phyloP scores from a whole-genome alignment of 2,888 invertebrate species.

The Miltochrista miniata region DNA sequence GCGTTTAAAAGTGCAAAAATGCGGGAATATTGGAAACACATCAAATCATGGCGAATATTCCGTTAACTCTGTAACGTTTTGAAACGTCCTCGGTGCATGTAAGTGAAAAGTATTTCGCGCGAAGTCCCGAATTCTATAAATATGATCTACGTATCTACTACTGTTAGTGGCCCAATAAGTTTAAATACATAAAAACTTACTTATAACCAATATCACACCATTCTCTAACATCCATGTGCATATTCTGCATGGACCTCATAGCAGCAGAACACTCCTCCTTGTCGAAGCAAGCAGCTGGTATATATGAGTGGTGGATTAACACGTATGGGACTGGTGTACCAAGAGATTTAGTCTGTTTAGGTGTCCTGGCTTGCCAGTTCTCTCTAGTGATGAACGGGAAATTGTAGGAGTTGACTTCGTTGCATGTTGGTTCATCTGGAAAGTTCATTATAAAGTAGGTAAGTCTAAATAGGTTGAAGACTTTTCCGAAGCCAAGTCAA shows the following conservation, averaged over 20 bases:
- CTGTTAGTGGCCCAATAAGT: too few relatives aligned
- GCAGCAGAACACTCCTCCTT: conserved; percentile 79
- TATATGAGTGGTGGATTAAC: conserved; percentile 88
- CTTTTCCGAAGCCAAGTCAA: too few relatives aligned
- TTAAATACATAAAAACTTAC: conserved; percentile 44
- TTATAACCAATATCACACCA: conserved; percentile 88
- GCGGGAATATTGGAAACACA: too few relatives aligned
- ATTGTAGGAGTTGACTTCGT: conserved; percentile 57
- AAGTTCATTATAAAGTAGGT: not conserved
- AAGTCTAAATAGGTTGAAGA: too few relatives aligned
- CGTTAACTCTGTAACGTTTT: too few relatives aligned
- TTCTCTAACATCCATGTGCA: conserved; percentile 82
- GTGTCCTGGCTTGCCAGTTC: conserved; percentile 84
- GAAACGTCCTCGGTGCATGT: too few relatives aligned
- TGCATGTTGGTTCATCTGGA: conserved; percentile 43
- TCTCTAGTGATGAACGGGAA: conserved; percentile 68
- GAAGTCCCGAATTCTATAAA: too few relatives aligned
- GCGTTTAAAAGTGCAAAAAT: too few relatives aligned
- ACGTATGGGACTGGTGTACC: conserved; percentile 86
- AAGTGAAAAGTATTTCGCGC: too few relatives aligned
- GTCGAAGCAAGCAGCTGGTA: conserved; percentile 82
- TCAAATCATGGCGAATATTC: too few relatives aligned
- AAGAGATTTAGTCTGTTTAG: conserved; percentile 74
- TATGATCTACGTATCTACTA: too few relatives aligned
- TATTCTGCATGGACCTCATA: conserved; percentile 86